Percentiles rank a stretch among this genome's conserved stretches.
Conservation (phyloP, 2,888 invertebrate species). For the Dasypolia templi region DNA sequence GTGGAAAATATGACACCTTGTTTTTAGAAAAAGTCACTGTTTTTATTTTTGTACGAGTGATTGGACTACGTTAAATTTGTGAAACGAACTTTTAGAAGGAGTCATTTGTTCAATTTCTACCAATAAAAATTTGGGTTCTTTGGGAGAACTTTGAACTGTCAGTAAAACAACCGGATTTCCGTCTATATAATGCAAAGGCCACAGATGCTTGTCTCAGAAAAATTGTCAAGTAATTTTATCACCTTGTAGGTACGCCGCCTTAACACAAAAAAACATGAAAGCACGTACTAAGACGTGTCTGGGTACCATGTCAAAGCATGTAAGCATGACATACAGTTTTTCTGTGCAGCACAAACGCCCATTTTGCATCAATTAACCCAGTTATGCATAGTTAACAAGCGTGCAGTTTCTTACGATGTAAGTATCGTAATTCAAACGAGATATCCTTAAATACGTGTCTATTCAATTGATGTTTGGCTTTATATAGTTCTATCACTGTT, state of each 20-base stretch:
- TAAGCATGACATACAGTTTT: conserved; percentile 75
- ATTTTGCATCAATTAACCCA: conserved; percentile 81
- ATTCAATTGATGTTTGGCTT: background rate
- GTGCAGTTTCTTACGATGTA: conserved; percentile 62
- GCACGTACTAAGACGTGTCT: conserved; percentile 47
- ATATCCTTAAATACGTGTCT: conserved; percentile 28
- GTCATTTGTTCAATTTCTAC: background rate
- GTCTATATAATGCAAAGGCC: conserved; percentile 3
- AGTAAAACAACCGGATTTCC: conserved; percentile 27
- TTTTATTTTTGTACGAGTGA: background rate
- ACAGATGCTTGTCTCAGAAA: background rate
- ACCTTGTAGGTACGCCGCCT: conserved; percentile 1
- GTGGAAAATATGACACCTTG: conserved; percentile 28
- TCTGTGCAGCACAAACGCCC: conserved; percentile 64
- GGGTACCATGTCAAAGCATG: conserved; percentile 62
- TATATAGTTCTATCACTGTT: background rate
- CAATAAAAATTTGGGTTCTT: background rate
- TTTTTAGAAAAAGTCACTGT: conserved; percentile 5
- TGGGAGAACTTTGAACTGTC: conserved; percentile 2
- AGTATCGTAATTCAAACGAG: conserved; percentile 49
- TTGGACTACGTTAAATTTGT: background rate
- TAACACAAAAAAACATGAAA: conserved; percentile 1
- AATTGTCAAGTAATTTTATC: conserved; percentile 15
- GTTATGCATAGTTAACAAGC: conserved; percentile 77
- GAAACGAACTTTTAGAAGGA: background rate